Base-by-base conservation (phyloP, 2,888 invertebrate species). In the Erannis defoliaria region DNA sequence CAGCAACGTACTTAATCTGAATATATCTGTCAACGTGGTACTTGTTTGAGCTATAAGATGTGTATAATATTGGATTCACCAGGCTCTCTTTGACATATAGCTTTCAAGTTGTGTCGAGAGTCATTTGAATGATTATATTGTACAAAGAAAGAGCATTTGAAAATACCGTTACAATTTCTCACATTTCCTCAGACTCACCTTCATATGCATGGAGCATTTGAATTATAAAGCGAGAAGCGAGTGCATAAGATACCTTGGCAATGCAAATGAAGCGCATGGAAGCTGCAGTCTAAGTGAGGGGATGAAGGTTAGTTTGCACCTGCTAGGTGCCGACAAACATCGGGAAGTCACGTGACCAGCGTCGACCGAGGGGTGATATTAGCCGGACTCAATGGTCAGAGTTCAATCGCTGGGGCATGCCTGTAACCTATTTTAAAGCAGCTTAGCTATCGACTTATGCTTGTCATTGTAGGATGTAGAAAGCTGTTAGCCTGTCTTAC, bases 211-310 rank as follows among this genome's bases (percentile, higher is more conserved):
- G 84, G 81, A 86, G 87, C 82, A 91, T 92, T 90, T 92, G 87
- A 92, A 92, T 93, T 90, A 90, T 90, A 90, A 90, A 91, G 90
- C 87, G 85, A 83, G 82, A 84, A 82, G 81, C 76, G 88, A 89
- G 86, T 89, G 93, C 91, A 90, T 86, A 85, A 88, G 85, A 90
- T 82, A 86, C 81, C 81, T 81, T 78, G 78, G 73, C 81, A 85
- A 91, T 91, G 89, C 78, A 89, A 90, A 90, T 90, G 81, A 84
- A 79, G 75, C 71, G 74, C 69, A 73, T 80, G 71, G 79, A 85
- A 83, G 83, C 81, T 84, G 80, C 76, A 78, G 57, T 54, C 45
- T 62, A 74, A 73, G 73, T 74, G 76, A 81, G 80, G 53, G 62
- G 37, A 40, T 46, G 53, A 53, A 33, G 83, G 80, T 69, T 76